phyloP scores from a whole-genome alignment of 2,113 vertebrate species.

The Sylvietta virens region DNA sequence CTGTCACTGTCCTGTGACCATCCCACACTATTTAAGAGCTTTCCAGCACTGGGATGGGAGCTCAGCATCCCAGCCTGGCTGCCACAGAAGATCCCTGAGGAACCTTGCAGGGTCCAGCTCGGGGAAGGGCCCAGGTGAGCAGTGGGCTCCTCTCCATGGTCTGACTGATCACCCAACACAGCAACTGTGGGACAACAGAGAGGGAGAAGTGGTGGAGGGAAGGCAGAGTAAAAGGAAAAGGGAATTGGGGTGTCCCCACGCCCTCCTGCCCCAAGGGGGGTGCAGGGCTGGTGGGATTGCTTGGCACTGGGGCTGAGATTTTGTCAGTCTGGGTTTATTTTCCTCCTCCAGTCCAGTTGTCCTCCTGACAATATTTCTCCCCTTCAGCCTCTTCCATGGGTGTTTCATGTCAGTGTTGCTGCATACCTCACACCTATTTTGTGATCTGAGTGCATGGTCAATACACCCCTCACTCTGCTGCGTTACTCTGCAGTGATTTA shows the following conservation, averaged over 20 bases:
- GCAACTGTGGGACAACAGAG: neutral
- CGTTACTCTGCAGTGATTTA: neutral
- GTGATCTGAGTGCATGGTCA: neutral
- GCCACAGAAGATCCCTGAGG: neutral
- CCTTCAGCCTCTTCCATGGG: neutral
- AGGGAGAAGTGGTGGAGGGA: neutral
- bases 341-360: neutral
- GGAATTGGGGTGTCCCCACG: neutral
- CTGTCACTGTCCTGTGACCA: neutral
- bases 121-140: neutral
- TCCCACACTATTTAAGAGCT: neutral
- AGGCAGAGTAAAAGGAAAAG: neutral
- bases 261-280: neutral
- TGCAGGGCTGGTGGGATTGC: neutral
- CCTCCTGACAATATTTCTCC: neutral
- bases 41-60: neutral
- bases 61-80: neutral
- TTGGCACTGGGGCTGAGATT: neutral
- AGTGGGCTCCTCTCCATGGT: neutral
- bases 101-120: neutral
- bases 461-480: neutral
- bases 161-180: neutral
- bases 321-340: neutral
- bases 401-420: neutral
- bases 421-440: neutral